Base-by-base conservation (phyloP, 2,888 invertebrate species). In the Heliothis peltigera region DNA sequence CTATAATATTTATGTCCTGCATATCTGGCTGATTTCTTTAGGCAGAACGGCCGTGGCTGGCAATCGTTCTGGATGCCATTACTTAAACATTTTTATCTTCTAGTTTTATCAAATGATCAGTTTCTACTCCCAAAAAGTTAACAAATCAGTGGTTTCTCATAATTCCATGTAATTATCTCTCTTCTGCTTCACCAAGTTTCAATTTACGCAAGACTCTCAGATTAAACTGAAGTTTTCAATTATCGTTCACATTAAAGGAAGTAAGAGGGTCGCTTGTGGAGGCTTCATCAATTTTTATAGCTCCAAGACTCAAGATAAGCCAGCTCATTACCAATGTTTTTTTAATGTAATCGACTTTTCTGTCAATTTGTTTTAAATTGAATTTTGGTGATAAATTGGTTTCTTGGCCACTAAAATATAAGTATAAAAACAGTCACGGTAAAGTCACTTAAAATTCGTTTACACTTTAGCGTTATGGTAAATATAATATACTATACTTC, bases 191-290 rank as follows among this genome's bases (percentile, higher is more conserved):
- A 77, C 74, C 80, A 84, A 79, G 81, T 91, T 90, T 89, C 90
- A 87, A 90, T 91, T 89, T 90, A 88, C 86, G 83, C 82, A 85
- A 84, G 84, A 85, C 83, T 86, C 84, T 87, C 82, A 84, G 89
- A 88, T 89, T 89, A 90, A 89, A 88, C 87, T 86, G 84, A 91
- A 91, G 90, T 91, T 91, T 91, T 91, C 91, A 91, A 91, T 91
- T 91, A 91, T 91, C 88, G 89, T 84, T 76, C 82, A 89, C 88
- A 88, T 91, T 91, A 88, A 83, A 82, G 82, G 79, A 81, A 83
- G 80, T 80, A 75, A 77, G 67, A 69, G 79, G 81, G 84, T 81
- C 81, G 82, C 77, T 83, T 80, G 82, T 82, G 83, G 80, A 82
- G 80, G 82, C 77, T 86, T 86, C 89, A 89, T 89, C 87, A 89